Conservation (phyloP, 2,797 vertebrate species). For the Varecia variegata region DNA sequence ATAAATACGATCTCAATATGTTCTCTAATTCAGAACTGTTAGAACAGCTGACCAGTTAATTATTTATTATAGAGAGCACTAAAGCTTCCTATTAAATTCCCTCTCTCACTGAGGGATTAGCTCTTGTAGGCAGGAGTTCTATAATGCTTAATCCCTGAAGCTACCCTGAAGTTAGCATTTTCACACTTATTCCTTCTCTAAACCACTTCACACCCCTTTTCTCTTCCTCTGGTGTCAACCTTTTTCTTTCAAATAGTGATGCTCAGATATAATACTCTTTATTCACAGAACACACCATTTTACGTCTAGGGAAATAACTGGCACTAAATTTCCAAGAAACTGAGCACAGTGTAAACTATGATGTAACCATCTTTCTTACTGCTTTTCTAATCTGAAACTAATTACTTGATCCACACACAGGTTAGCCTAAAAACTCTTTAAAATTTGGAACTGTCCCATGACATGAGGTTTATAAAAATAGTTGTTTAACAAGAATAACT, state of each 20-base stretch:
- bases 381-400: slow-evolving; percentile 11
- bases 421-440: slow-evolving; percentile 30
- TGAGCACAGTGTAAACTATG: neutral
- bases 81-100: neutral
- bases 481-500: neutral
- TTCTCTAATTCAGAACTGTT: neutral
- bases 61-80: slow-evolving; percentile 17
- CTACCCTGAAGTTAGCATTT: neutral
- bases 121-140: neutral
- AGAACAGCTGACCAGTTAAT: slow-evolving; percentile 23
- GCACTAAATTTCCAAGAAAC: slow-evolving; percentile 29
- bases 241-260: neutral
- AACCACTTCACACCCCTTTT: neutral
- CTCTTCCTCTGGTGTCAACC: neutral
- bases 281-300: slow-evolving; percentile 23
- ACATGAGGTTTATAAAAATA: slow-evolving; percentile 13
- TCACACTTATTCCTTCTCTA: neutral
- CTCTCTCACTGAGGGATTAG: neutral
- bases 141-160: neutral
- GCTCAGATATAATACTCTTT: neutral
- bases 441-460: neutral
- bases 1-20: slow-evolving; percentile 14
- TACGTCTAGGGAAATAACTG: slow-evolving; percentile 8
- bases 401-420: neutral
- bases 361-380: neutral